Evolutionary conservation across 2,113 vertebrate genomes (phyloP), one percentile per base, ranked within the genome.

Genomic region (Bagarius yarrelli): DNA sequence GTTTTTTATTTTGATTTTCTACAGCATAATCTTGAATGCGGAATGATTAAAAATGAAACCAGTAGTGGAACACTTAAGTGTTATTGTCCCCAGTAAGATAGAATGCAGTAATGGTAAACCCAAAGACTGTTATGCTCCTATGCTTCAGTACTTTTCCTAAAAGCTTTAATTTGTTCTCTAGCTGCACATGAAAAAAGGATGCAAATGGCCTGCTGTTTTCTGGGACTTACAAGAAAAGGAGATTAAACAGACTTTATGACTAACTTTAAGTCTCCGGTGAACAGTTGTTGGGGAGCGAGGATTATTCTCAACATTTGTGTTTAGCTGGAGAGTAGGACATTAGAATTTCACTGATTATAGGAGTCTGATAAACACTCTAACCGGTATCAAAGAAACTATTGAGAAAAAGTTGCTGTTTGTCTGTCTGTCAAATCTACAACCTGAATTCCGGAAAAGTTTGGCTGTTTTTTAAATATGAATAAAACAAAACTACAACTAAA

Each of bases 141-240:
- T 40, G 73, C 53, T 75, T 75, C 23, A 75, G 55, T 75, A 75
- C 32, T 59, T 23, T 59, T 34, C 53, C 18, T 32, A 53, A 72
- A 72, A 52, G n/a, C 12, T 30, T 18, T 53, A 1, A 9, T 30
- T 72, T 72, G 44, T 71, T 71, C 44, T 25, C 40, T 69, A 47
- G 18, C n/a, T 50, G 25, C 25, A 53, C 25, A 53, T 53, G 16
- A 3, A 32, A 30, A 53, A 50, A 47, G 23, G 30, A 16, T 52
- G 25, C 27, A 14, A 72, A 12, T 72, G 44, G 16, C 44, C 47
- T 53, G 25, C 25, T 53, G n/a, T 72, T 53, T 27, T 36, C 69
- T 72, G 47, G 25, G 44, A 71, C 50, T 52, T 12, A 72, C 25
- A 32, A 16, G 15, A 71, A 19, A 52, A n/a, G 1, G 23, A 67